Conservation (phyloP, 2,888 invertebrate species). For the Heterodera filipjevi region DNA sequence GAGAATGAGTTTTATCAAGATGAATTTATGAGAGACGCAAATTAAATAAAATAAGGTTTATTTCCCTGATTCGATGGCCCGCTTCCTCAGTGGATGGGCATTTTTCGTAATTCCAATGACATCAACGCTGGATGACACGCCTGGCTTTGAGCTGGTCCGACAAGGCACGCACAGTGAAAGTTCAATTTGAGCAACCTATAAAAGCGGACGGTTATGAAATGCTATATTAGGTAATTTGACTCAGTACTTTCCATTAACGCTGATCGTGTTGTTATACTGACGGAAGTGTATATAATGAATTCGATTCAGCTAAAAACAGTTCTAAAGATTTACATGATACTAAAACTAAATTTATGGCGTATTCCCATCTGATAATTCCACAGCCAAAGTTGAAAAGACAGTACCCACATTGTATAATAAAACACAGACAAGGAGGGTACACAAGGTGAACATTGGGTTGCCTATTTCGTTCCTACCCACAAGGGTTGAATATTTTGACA, state of each 20-base stretch:
- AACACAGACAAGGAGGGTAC: conserved; percentile 19
- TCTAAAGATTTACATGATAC: not conserved
- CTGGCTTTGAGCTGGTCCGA: conserved; percentile 6
- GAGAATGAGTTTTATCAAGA: too few species aligned
- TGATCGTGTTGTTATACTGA: conserved; percentile 21
- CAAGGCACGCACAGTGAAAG: conserved; percentile 6
- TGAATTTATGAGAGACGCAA: too few species aligned
- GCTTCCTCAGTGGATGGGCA: not conserved
- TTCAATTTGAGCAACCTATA: conserved; percentile 11
- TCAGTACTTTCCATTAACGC: conserved; percentile 21
- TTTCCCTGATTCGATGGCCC: not conserved
- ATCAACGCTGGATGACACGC: conserved; percentile 6
- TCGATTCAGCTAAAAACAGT: conserved; percentile 4
- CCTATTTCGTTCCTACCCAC: not conserved
- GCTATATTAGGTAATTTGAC: conserved; percentile 15
- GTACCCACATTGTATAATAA: not conserved
- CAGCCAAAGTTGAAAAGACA: not conserved
- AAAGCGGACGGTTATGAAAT: not conserved
- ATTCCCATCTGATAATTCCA: conserved; percentile 14
- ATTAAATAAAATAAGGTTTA: too few species aligned
- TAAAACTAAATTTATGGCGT: conserved; percentile 24
- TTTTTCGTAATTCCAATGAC: conserved; percentile 19
- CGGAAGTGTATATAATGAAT: conserved; percentile 20
- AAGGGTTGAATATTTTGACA: conserved; percentile 22
- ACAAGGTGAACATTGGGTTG: conserved; percentile 17